These are phyloP conservation scores for Halcyon malimbica DNA, from an alignment of 2,113 vertebrate species.

Conservation along the genomic window DNA sequence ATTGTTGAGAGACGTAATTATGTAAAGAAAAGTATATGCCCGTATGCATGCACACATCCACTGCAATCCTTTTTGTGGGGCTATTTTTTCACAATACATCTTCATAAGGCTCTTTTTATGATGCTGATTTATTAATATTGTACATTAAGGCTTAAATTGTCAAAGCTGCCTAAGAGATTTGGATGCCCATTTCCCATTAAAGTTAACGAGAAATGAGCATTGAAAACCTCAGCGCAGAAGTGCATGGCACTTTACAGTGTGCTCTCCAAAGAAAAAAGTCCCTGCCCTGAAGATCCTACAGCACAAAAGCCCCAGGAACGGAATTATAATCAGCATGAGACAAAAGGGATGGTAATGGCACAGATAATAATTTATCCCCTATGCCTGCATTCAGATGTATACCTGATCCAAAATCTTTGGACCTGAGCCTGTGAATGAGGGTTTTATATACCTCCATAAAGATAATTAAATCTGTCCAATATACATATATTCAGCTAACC, in stretches of 20 bases:
- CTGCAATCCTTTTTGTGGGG: background rate
- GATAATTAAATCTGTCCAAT: conserved; percentile 48
- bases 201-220: conserved; percentile 70
- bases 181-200: conserved; percentile 71
- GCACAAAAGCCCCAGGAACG: background rate
- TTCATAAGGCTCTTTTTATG: conserved; percentile 63
- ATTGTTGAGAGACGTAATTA: conserved; percentile 48
- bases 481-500: conserved; percentile 12
- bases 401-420: conserved; percentile 34
- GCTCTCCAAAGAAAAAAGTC: conserved; percentile 42
- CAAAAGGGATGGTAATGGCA: background rate
- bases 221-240: conserved; percentile 53
- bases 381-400: background rate
- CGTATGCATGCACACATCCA: background rate
- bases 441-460: conserved; percentile 18
- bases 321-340: background rate
- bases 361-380: background rate
- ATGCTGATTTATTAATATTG: conserved; percentile 69
- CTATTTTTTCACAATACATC: conserved; percentile 16
- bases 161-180: conserved; percentile 67
- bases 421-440: background rate
- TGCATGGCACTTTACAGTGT: conserved; percentile 19
- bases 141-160: conserved; percentile 68
- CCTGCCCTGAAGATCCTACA: conserved; percentile 19
- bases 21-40: conserved; percentile 29